Conservation (phyloP, 2,888 invertebrate genomes). For the Dynastes tityus region DNA sequence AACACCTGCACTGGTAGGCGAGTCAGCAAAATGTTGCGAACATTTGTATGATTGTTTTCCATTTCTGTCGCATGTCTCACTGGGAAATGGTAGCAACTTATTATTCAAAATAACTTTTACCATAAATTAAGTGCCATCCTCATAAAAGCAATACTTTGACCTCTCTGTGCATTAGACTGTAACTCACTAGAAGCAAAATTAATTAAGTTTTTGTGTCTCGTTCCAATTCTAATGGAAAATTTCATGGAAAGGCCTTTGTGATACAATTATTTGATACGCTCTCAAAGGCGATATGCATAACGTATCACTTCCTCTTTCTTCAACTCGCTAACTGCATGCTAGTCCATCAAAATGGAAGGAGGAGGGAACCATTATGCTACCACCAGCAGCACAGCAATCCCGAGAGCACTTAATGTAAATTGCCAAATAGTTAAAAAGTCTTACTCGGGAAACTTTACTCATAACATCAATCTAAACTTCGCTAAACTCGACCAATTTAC, state of each 20-base stretch:
- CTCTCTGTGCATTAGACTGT: too few species aligned
- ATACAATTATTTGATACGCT: conserved; percentile 17
- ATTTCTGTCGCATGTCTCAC: too few species aligned
- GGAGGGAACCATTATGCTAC: conserved; percentile 51
- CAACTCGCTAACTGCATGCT: conserved; percentile 30
- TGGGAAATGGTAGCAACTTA: too few species aligned
- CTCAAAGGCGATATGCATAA: conserved; percentile 8
- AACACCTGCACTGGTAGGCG: too few species aligned
- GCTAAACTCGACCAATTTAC: conserved; percentile 56
- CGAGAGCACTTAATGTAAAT: conserved; percentile 64
- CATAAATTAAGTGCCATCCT: too few species aligned
- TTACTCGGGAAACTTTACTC: conserved; percentile 61
- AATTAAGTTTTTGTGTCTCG: not conserved
- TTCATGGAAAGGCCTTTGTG: too few species aligned
- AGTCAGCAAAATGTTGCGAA: too few species aligned
- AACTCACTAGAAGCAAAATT: not conserved
- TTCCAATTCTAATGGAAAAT: not conserved
- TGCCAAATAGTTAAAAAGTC: conserved; percentile 64
- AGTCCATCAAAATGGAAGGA: conserved; percentile 35
- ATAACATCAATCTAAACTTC: conserved; percentile 64
- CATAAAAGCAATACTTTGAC: too few species aligned
- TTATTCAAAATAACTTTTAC: too few species aligned
- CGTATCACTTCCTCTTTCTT: conserved; percentile 25
- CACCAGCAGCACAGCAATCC: conserved; percentile 55
- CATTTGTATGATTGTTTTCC: too few species aligned